phyloP scores from a whole-genome alignment of 2,113 vertebrate species.

The Pristiophorus japonicus region DNA sequence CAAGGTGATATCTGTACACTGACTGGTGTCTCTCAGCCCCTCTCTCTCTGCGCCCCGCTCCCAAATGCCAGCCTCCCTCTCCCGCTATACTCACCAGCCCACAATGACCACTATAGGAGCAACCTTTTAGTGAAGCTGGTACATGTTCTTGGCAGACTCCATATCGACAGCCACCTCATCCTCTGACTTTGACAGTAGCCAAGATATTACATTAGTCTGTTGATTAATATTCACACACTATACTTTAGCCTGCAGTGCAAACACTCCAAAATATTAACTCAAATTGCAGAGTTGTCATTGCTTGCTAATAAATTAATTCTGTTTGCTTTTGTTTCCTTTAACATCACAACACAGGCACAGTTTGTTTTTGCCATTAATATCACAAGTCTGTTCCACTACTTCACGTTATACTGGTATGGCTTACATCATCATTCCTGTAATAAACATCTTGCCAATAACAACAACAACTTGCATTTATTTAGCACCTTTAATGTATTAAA shows the following conservation, averaged over 20 bases:
- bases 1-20: too few species aligned
- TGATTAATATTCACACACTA: slow-evolving; percentile 14
- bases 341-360: not conserved
- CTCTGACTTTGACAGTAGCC: too few species aligned
- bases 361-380: not conserved
- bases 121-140: too few species aligned
- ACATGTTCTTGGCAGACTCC: too few species aligned
- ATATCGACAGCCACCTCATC: too few species aligned
- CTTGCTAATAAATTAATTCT: slow-evolving; percentile 6
- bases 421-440: not conserved
- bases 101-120: too few species aligned
- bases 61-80: too few species aligned
- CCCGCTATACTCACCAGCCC: too few species aligned
- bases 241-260: not conserved
- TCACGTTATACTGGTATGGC: not conserved
- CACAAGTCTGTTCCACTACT: not conserved
- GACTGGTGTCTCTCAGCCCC: too few species aligned
- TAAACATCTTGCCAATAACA: not conserved
- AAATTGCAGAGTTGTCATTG: not conserved
- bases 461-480: not conserved
- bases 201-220: not conserved
- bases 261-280: slow-evolving; percentile 5
- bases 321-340: not conserved
- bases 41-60: too few species aligned
- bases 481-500: not conserved